Percentiles rank a stretch among this genome's conserved stretches.
phyloP scores from a whole-genome alignment of 2,113 vertebrate species.

The Rhizomys pruinosus region DNA sequence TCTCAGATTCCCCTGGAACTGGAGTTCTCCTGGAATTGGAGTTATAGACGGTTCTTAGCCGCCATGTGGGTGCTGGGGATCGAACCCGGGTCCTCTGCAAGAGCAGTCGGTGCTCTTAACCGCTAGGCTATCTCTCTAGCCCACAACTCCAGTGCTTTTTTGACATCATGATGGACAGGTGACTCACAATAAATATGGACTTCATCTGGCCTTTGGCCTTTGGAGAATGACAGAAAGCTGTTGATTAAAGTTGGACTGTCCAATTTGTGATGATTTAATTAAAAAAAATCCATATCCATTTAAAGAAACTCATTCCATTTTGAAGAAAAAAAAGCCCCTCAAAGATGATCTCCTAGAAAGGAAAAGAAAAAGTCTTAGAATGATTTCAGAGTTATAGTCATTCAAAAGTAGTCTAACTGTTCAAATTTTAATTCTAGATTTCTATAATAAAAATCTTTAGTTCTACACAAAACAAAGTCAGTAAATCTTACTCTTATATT shows the following conservation, averaged over 20 bases:
- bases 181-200: neutral
- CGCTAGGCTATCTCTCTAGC: too few species aligned
- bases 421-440: neutral
- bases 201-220: neutral
- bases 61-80: too few species aligned
- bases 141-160: neutral
- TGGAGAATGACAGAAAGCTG: neutral
- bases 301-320: conserved; percentile 45
- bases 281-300: neutral
- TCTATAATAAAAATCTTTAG: neutral
- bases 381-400: conserved; percentile 22
- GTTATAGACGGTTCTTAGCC: too few species aligned
- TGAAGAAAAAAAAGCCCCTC: conserved; percentile 19
- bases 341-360: conserved; percentile 41
- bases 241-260: neutral
- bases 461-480: neutral
- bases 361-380: conserved; percentile 24
- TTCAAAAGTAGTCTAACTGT: conserved; percentile 36
- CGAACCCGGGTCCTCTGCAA: too few species aligned
- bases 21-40: too few species aligned
- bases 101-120: too few species aligned
- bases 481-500: conserved; percentile 17
- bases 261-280: neutral
- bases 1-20: too few species aligned
- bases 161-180: neutral